A percentile compares a stretch with the other conserved stretches of the same genome.
These are phyloP conservation scores for Drosophila hawaiiensis DNA, from an alignment of 2,888 invertebrate genomes.

Conservation along the genomic window DNA sequence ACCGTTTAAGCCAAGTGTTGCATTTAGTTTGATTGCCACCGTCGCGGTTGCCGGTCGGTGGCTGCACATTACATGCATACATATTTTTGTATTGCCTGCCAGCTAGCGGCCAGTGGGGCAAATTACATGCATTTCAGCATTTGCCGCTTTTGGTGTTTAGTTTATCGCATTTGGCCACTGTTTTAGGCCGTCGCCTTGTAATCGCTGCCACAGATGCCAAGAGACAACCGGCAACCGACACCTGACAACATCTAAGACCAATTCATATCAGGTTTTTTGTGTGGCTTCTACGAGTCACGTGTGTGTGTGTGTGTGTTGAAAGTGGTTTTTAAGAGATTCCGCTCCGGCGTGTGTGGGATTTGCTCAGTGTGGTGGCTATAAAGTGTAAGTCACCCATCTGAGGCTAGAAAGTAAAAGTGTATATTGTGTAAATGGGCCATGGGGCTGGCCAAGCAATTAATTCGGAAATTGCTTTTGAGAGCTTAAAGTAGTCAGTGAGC, in stretches of 20 bases:
- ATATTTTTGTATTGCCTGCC: constrained; percentile 37
- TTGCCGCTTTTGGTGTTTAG: constrained; percentile 62
- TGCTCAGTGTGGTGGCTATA: constrained; percentile 33
- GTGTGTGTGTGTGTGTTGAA: constrained; percentile 20
- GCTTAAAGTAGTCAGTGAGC: constrained; percentile 26
- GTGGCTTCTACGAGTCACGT: neutral
- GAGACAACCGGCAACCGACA: constrained; percentile 40
- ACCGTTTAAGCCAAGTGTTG: constrained; percentile 52
- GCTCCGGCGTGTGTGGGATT: constrained; percentile 62
- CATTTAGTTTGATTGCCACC: constrained; percentile 71
- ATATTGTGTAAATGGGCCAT: constrained; percentile 53
- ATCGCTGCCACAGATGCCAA: constrained; percentile 48
- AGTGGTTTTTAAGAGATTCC: constrained; percentile 53
- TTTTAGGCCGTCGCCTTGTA: constrained; percentile 44
- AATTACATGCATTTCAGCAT: constrained; percentile 63
- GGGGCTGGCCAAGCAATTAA: constrained; percentile 61
- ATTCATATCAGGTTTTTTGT: constrained; percentile 63
- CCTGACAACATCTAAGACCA: constrained; percentile 57
- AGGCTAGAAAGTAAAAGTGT: constrained; percentile 59
- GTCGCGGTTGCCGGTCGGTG: constrained; percentile 37
- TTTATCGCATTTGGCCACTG: constrained; percentile 70
- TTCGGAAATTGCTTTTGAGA: constrained; percentile 58
- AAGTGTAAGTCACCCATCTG: constrained; percentile 52
- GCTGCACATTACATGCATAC: constrained; percentile 44
- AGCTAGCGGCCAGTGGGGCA: constrained; percentile 51